A percentile compares a stretch with the other conserved stretches of the same genome.
These are phyloP conservation scores for Rhopalosiphum maidis DNA, from an alignment of 1,140 invertebrate genomes.

Conservation along the genomic window DNA sequence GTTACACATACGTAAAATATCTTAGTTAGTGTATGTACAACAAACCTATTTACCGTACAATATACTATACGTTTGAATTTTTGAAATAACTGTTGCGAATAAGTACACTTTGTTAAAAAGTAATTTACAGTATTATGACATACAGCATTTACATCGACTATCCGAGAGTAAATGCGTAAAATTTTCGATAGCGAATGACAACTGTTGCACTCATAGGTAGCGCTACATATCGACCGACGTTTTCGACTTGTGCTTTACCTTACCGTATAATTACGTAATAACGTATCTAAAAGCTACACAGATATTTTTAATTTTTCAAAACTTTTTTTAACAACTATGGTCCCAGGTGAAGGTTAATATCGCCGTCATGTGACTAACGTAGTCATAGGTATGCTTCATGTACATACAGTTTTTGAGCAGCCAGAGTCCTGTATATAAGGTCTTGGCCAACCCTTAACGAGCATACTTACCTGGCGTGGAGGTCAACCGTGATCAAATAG, in stretches of 20 bases:
- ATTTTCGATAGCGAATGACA: background rate
- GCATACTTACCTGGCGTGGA: conserved; percentile 73
- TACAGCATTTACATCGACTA: background rate
- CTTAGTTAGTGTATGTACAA: too few relatives aligned
- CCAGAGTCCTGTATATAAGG: too few relatives aligned
- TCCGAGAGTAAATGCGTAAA: background rate
- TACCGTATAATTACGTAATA: background rate
- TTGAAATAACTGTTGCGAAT: too few relatives aligned
- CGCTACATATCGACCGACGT: background rate
- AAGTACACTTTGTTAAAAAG: too few relatives aligned
- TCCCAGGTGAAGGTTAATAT: background rate
- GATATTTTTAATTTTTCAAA: background rate
- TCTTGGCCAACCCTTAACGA: background rate
- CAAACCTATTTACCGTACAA: too few relatives aligned
- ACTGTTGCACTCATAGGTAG: background rate
- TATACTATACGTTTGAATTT: too few relatives aligned
- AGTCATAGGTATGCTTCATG: too few relatives aligned
- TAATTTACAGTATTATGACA: background rate
- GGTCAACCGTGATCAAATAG: conserved; percentile 71
- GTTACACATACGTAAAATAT: too few relatives aligned
- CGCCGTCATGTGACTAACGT: too few relatives aligned
- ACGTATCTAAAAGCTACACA: background rate
- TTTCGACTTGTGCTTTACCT: background rate
- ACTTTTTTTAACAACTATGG: background rate
- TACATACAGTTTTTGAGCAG: too few relatives aligned